Evolutionary conservation across 2,797 vertebrate genomes (phyloP).

Genomic region (Enteromius trimaculatus): DNA sequence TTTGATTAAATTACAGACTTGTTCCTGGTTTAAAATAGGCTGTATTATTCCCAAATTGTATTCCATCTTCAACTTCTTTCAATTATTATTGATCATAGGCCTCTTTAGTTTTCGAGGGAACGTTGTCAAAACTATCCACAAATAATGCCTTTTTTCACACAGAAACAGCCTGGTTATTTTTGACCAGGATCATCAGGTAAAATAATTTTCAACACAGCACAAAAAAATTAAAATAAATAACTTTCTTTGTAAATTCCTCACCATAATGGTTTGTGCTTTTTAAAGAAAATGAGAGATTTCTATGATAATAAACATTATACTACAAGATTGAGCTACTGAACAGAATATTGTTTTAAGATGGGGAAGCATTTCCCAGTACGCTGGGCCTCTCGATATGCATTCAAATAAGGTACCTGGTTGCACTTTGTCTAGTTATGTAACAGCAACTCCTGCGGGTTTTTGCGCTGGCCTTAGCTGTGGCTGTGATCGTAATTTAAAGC

Average conservation of each 20-base stretch:
- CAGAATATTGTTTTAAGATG: background rate
- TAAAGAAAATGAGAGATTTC: background rate
- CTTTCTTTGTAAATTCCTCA: background rate
- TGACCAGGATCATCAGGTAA: background rate
- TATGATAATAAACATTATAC: background rate
- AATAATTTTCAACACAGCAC: background rate
- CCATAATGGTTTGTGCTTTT: background rate
- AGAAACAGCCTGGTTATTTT: background rate
- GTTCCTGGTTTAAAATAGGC: background rate
- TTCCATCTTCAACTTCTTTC: background rate
- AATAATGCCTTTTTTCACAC: background rate
- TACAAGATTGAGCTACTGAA: background rate
- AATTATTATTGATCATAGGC: background rate
- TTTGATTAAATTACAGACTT: background rate
- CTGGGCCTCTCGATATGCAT: background rate
- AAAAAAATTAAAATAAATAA: background rate
- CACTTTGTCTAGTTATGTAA: conserved; percentile 29
- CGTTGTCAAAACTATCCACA: background rate
- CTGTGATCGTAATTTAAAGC: conserved; percentile 51
- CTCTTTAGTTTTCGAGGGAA: background rate
- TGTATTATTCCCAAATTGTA: background rate
- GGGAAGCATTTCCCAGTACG: background rate
- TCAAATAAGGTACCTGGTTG: conserved; percentile 30
- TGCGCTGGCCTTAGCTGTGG: conserved; percentile 8
- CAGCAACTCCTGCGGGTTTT: conserved; percentile 25